phyloP scores from a whole-genome alignment of 1,140 invertebrate genomes.

The Drosophila nigromelanica region DNA sequence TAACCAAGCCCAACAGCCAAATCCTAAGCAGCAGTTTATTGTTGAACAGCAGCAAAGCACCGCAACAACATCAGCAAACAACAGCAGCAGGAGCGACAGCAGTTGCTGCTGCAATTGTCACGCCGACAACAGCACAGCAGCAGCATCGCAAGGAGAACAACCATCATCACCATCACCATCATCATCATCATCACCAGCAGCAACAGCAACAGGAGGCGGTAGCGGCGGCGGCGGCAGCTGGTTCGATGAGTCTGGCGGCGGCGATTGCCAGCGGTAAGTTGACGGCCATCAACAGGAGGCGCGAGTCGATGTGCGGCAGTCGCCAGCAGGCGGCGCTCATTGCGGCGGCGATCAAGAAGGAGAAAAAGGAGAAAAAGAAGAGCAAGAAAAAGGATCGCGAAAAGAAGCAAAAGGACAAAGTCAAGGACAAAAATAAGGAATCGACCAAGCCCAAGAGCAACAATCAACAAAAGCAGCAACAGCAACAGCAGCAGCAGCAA shows the following conservation, averaged over 20 bases:
- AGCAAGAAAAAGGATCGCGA: conserved; percentile 74
- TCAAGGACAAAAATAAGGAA: conserved; percentile 21
- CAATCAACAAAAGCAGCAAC: conserved; percentile 6
- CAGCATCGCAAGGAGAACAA: conserved; percentile 76
- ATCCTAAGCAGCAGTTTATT: conserved; percentile 72
- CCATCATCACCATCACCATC: conserved; percentile 58
- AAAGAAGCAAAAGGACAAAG: conserved; percentile 63
- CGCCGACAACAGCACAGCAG: conserved; percentile 40
- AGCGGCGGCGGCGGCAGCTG: neutral
- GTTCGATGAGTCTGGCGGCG: conserved; percentile 60
- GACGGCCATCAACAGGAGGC: conserved; percentile 44
- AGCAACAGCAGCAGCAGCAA: conserved; percentile 9
- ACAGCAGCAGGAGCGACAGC: neutral
- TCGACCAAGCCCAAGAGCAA: neutral
- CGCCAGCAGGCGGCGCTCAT: conserved; percentile 61
- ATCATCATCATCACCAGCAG: conserved; percentile 25
- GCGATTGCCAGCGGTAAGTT: conserved; percentile 68
- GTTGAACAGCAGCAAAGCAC: conserved; percentile 63
- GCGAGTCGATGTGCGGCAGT: conserved; percentile 69
- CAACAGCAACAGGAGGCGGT: conserved; percentile 22
- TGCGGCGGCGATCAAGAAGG: conserved; percentile 66
- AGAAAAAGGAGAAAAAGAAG: conserved; percentile 68
- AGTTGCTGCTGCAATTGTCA: neutral
- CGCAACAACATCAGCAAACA: conserved; percentile 21
- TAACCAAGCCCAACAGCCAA: conserved; percentile 73